phyloP scores from a whole-genome alignment of 2,888 invertebrate genomes.

The Myathropa florea region DNA sequence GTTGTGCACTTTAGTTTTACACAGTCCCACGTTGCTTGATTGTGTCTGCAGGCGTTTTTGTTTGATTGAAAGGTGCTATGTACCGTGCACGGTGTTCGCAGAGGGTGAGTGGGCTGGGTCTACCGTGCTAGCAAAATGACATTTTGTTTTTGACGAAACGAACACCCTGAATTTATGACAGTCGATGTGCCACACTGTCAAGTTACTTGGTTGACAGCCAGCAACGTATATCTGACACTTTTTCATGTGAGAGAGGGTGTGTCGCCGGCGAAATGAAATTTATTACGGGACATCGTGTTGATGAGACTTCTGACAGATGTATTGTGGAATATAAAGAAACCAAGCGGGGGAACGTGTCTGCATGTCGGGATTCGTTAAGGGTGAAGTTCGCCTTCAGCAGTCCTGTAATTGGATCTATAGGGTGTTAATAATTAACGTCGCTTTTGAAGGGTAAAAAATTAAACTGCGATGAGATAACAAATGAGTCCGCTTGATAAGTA shows the following conservation, averaged over 20 bases:
- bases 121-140: conserved; percentile 41
- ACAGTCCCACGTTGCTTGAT: conserved; percentile 38
- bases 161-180: conserved; percentile 55
- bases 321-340: neutral
- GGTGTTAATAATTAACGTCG: neutral
- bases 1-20: conserved; percentile 50
- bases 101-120: conserved; percentile 7
- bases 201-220: conserved; percentile 41
- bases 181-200: conserved; percentile 46
- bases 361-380: neutral
- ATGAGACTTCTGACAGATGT: conserved; percentile 1
- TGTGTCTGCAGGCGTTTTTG: conserved; percentile 55
- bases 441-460: neutral
- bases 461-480: neutral
- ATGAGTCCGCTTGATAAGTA: neutral
- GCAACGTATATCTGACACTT: conserved; percentile 48
- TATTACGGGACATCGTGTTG: conserved; percentile 36
- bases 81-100: neutral
- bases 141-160: conserved; percentile 51
- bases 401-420: neutral
- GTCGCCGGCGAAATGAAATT: conserved; percentile 50
- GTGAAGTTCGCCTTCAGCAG: neutral
- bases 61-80: conserved; percentile 54
- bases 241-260: conserved; percentile 22
- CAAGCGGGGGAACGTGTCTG: neutral